These are phyloP conservation scores for Anolis carolinensis DNA, from an alignment of 2,113 vertebrate genomes.

Conservation along the genomic window DNA sequence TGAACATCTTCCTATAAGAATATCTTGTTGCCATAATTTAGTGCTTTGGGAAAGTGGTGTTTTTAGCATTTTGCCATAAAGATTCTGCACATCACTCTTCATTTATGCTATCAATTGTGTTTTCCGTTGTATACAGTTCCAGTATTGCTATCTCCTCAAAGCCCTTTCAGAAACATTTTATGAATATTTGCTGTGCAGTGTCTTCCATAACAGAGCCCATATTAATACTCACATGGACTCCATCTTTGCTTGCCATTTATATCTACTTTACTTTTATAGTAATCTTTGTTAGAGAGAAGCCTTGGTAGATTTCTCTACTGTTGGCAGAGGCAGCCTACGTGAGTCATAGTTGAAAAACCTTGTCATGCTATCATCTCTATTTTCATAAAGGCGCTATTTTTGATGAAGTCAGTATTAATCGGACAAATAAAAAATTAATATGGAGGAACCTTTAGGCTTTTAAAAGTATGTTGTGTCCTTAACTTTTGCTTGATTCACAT, in stretches of 20 bases:
- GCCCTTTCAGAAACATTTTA: constrained; percentile 34
- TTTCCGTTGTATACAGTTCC: constrained; percentile 32
- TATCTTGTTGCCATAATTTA: constrained; percentile 34
- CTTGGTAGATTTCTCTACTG: constrained; percentile 30
- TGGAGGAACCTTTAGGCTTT: neutral
- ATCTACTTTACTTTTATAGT: constrained; percentile 32
- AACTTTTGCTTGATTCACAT: neutral
- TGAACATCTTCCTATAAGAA: constrained; percentile 39
- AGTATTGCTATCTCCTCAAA: constrained; percentile 32
- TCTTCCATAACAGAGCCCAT: constrained; percentile 29
- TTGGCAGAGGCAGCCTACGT: constrained; percentile 34
- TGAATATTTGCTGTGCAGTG: constrained; percentile 18
- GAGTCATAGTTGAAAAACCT: constrained; percentile 27
- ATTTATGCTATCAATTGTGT: constrained; percentile 23
- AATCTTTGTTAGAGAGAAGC: constrained; percentile 36
- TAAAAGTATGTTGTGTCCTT: constrained; percentile 13
- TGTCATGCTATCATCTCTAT: constrained; percentile 5
- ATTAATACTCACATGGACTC: constrained; percentile 41
- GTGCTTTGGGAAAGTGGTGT: constrained; percentile 34
- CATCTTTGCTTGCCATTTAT: constrained; percentile 39
- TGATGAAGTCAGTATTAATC: constrained; percentile 17
- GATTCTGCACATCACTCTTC: constrained; percentile 34
- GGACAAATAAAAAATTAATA: neutral
- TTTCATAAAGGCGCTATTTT: constrained; percentile 15
- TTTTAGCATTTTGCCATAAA: constrained; percentile 29